Evolutionary conservation across 2,888 invertebrate genomes (phyloP).

Genomic region (Sussaba pulchella): DNA sequence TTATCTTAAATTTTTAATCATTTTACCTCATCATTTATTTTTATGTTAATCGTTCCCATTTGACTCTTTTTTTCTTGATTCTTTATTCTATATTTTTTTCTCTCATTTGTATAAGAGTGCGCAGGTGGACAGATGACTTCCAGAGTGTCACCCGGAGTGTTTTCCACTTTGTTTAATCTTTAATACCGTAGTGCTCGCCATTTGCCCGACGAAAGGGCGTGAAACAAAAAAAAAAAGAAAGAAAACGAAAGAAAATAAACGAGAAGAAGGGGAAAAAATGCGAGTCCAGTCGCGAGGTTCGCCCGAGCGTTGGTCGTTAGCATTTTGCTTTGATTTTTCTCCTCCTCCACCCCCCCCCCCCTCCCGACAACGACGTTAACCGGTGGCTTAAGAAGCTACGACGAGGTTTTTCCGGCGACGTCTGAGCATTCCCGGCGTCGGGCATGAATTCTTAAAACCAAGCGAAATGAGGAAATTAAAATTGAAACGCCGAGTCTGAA

Average conservation of each 20-base stretch:
- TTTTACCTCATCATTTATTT: not conserved
- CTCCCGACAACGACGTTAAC: constrained; percentile 47
- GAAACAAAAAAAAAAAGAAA: no score
- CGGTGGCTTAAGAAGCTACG: constrained; percentile 2
- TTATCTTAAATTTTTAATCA: no score
- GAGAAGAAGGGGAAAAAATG: not conserved
- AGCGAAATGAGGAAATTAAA: constrained; percentile 83
- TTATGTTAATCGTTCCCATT: not conserved
- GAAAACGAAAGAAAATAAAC: no score
- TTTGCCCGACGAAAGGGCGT: constrained; percentile 77
- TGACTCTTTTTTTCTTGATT: not conserved
- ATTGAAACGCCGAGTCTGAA: constrained; percentile 70
- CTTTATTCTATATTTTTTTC: constrained; percentile 32
- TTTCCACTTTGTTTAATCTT: constrained; percentile 83
- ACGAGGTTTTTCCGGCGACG: constrained; percentile 42
- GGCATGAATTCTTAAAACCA: constrained; percentile 83
- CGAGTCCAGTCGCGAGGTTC: constrained; percentile 71
- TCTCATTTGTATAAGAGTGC: constrained; percentile 16
- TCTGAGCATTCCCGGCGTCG: constrained; percentile 75
- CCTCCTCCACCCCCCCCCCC: no score
- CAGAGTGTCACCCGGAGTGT: constrained; percentile 65
- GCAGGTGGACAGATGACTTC: constrained; percentile 8
- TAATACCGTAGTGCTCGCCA: constrained; percentile 82
- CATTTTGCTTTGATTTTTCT: constrained; percentile 83
- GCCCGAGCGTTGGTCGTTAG: constrained; percentile 70